A percentile compares a stretch with the other conserved stretches of the same genome.
phyloP scores from a whole-genome alignment of 2,113 vertebrate species.

The Sylvia atricapilla region DNA sequence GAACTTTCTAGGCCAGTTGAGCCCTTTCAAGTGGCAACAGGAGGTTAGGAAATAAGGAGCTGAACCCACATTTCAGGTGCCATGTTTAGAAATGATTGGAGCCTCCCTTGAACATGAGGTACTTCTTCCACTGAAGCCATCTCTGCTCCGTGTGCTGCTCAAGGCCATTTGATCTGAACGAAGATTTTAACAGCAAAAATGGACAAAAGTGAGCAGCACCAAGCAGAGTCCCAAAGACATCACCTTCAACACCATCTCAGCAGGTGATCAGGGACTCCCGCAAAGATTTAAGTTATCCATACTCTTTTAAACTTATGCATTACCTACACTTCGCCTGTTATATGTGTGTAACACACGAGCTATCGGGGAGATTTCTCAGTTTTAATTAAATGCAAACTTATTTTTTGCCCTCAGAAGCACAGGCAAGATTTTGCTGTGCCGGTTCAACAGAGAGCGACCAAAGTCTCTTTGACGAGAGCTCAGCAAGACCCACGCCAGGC shows the following conservation, averaged over 20 bases:
- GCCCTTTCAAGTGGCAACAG: not conserved
- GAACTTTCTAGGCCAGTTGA: not conserved
- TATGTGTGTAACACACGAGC: fast-evolving
- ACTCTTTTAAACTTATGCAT: fast-evolving
- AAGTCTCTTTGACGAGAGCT: not conserved
- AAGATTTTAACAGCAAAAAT: not conserved
- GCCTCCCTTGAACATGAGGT: not conserved
- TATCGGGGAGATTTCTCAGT: not conserved
- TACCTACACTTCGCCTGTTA: not conserved
- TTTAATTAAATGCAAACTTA: not conserved
- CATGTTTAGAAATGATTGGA: fast-evolving
- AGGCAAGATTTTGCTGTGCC: not conserved
- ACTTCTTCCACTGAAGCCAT: not conserved
- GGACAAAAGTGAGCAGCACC: not conserved
- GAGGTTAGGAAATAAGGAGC: not conserved
- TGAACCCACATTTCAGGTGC: not conserved
- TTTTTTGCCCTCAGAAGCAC: not conserved
- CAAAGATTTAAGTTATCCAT: fast-evolving
- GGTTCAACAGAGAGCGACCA: not conserved
- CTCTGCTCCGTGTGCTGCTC: not conserved
- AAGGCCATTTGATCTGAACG: not conserved
- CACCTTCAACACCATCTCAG: not conserved
- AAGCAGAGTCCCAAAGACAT: not conserved
- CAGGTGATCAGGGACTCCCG: not conserved
- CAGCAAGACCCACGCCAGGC: not conserved